Evolutionary conservation across 2,888 invertebrate species (phyloP), one percentile per base, ranked within the genome.

Genomic region (Tiliacea citrago): DNA sequence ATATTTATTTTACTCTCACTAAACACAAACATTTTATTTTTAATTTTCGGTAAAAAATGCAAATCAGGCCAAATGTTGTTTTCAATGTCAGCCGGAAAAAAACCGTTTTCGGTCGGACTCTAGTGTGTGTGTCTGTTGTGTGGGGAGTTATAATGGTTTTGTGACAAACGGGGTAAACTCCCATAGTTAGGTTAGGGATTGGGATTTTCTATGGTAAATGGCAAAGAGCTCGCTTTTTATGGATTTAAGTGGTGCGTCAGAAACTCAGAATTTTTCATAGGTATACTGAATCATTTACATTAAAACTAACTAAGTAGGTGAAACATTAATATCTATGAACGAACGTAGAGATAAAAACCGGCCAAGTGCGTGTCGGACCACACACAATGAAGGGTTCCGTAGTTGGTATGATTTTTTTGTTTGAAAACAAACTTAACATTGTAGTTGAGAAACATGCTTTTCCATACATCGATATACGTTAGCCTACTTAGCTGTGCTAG

Each of bases 341-440:
- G 51, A 24, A 21, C 39, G 16, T 18, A 29, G n/a, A 42, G 63
- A 68, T 79, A 65, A 71, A n/a, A n/a, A n/a, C n/a, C n/a, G n/a
- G n/a, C n/a, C n/a, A n/a, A n/a, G n/a, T n/a, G n/a, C n/a, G n/a
- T n/a, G n/a, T n/a, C n/a, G n/a, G n/a, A n/a, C n/a, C n/a, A n/a
- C n/a, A n/a, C n/a, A n/a, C n/a, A n/a, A n/a, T n/a, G n/a, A n/a
- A n/a, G n/a, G n/a, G n/a, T n/a, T n/a, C n/a, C n/a, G n/a, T n/a
- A n/a, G n/a, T n/a, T n/a, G n/a, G n/a, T n/a, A n/a, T n/a, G n/a
- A n/a, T n/a, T n/a, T n/a, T n/a, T n/a, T n/a, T n/a, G n/a, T n/a
- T n/a, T n/a, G n/a, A n/a, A n/a, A n/a, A n/a, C n/a, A n/a, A n/a
- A n/a, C n/a, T n/a, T n/a, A n/a, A n/a, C n/a, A n/a, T n/a, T n/a